These are phyloP conservation scores for Siniperca chuatsi DNA, from an alignment of 2,113 vertebrate species.

Conservation along the genomic window DNA sequence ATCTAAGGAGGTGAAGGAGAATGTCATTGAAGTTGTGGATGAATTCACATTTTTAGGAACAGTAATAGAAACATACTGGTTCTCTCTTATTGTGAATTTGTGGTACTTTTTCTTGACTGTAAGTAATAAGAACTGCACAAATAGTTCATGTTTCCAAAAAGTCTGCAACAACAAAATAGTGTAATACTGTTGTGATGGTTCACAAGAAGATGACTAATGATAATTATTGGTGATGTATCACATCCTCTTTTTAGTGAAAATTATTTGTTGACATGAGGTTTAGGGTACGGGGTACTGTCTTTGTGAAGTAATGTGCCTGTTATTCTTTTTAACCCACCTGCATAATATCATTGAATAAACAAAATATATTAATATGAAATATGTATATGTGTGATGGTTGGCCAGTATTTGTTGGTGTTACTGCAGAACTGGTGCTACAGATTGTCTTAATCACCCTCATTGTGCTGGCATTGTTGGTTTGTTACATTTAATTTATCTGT, in stretches of 20 bases:
- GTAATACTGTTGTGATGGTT: background rate
- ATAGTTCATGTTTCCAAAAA: background rate
- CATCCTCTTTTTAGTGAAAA: conserved; percentile 27
- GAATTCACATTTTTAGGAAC: background rate
- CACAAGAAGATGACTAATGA: background rate
- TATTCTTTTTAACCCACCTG: background rate
- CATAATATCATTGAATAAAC: background rate
- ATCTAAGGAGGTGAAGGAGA: background rate
- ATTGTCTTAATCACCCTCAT: background rate
- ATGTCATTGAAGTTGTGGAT: background rate
- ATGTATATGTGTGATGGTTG: background rate
- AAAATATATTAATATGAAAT: background rate
- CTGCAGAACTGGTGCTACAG: background rate
- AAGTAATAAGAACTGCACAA: background rate
- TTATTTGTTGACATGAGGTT: background rate
- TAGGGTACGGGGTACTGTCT: background rate
- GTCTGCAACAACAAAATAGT: background rate
- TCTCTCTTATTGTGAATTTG: background rate
- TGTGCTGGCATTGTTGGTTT: background rate
- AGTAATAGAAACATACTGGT: too few species aligned
- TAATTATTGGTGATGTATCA: conserved; percentile 7
- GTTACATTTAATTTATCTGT: background rate
- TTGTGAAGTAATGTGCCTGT: background rate
- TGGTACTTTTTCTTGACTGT: background rate
- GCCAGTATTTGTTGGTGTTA: background rate